Percentiles rank a stretch among this genome's conserved stretches.
These are phyloP conservation scores for Leucoptera coffeella DNA, from an alignment of 2,888 invertebrate species.

Conservation along the genomic window DNA sequence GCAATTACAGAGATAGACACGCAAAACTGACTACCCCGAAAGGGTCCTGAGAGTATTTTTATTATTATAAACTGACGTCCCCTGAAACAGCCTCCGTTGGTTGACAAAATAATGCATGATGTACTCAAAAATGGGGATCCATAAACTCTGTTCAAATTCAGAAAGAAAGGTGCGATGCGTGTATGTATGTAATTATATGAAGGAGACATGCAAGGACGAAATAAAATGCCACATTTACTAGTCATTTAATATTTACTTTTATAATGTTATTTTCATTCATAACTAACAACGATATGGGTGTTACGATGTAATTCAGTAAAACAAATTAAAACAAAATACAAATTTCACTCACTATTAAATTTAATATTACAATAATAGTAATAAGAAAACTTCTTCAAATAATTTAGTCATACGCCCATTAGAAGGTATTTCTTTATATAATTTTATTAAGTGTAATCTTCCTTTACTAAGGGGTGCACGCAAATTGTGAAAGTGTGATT, in stretches of 20 bases:
- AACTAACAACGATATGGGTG: conserved; percentile 55
- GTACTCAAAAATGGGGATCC: no score
- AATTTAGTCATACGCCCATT: conserved; percentile 47
- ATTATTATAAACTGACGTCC: no score
- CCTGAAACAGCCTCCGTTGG: no score
- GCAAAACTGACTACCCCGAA: no score
- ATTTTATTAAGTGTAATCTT: conserved; percentile 20
- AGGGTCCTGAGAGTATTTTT: no score
- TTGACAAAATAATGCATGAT: no score
- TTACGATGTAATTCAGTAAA: conserved; percentile 50
- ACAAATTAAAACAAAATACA: conserved; percentile 51
- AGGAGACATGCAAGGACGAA: no score
- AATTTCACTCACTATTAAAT: conserved; percentile 53
- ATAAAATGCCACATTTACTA: conserved; percentile 44
- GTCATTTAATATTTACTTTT: conserved; percentile 55
- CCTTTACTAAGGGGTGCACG: conserved; percentile 40
- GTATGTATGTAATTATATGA: no score
- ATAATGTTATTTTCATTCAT: conserved; percentile 55
- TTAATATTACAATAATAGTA: conserved; percentile 49
- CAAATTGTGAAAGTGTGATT: conserved; percentile 46
- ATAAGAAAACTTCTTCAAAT: conserved; percentile 44
- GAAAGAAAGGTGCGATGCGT: no score
- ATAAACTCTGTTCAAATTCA: no score
- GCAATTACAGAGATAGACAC: no score
- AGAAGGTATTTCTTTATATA: no score